Conservation (phyloP, 2,113 vertebrate genomes). For the Dipodomys spectabilis region DNA sequence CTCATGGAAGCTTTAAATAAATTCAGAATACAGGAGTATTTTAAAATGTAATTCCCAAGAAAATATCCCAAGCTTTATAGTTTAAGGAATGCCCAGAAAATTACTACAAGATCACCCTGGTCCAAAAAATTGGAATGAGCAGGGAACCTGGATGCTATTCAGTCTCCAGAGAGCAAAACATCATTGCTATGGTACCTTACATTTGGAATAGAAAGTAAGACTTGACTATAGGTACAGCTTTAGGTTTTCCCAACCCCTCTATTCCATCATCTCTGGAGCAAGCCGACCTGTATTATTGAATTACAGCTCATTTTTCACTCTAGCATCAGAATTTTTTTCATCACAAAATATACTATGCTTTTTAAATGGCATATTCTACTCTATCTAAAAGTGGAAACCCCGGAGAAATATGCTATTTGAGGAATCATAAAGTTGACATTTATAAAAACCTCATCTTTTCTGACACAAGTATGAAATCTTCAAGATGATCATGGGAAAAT, state of each 20-base stretch:
- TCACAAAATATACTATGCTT: conserved; percentile 49
- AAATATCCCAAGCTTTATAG: neutral
- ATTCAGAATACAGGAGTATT: neutral
- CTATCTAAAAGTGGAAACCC: conserved; percentile 62
- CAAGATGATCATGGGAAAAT: conserved; percentile 38
- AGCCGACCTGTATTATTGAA: neutral
- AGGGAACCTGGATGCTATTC: neutral
- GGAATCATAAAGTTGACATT: conserved; percentile 70
- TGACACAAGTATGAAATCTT: conserved; percentile 52
- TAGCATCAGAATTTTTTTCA: conserved; percentile 22
- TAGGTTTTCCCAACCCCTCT: neutral
- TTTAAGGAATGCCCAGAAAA: neutral
- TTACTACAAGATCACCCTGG: neutral
- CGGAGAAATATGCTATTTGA: conserved; percentile 63
- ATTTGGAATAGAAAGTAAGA: neutral
- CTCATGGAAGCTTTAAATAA: conserved; percentile 2
- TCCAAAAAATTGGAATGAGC: neutral
- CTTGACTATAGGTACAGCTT: neutral
- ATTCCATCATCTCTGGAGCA: neutral
- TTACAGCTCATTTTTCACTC: conserved; percentile 24
- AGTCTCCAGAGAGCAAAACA: neutral
- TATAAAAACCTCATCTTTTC: conserved; percentile 36
- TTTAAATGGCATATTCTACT: conserved; percentile 61
- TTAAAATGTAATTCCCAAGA: neutral
- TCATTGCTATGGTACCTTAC: no score